Evolutionary conservation across 2,797 vertebrate species (phyloP).

Genomic region (Chaetodon trifasciatus): DNA sequence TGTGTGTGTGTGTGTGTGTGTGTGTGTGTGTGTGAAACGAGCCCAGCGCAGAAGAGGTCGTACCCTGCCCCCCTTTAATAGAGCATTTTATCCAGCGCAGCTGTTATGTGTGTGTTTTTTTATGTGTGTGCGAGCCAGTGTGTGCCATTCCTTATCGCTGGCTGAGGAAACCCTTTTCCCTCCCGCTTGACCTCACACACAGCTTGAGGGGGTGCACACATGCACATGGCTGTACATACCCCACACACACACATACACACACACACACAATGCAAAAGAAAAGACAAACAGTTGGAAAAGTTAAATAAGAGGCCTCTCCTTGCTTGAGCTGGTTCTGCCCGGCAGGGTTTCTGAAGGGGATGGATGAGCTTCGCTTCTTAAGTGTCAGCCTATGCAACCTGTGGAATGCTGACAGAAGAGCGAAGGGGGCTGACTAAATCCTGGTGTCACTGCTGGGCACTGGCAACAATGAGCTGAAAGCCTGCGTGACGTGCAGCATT

Average conservation of each 20-base stretch:
- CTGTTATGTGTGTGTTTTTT: slow-evolving; percentile 29
- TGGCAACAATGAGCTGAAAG: slow-evolving; percentile 45
- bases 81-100: slow-evolving; percentile 40
- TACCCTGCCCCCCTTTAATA: slow-evolving; percentile 9
- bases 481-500: slow-evolving; percentile 12
- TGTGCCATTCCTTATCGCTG: slow-evolving; percentile 66
- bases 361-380: slow-evolving; percentile 64
- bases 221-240: slow-evolving; percentile 18
- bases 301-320: slow-evolving; percentile 66
- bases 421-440: slow-evolving; percentile 26
- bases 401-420: slow-evolving; percentile 66
- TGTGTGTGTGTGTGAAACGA: slow-evolving; percentile 6
- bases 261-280: slow-evolving; percentile 41
- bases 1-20: slow-evolving; percentile 21
- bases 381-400: slow-evolving; percentile 54
- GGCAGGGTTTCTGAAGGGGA: slow-evolving; percentile 68
- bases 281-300: slow-evolving; percentile 71
- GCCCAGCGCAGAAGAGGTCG: neutral
- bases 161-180: slow-evolving; percentile 57
- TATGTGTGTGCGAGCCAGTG: slow-evolving; percentile 16
- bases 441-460: slow-evolving; percentile 44
- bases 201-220: slow-evolving; percentile 45
- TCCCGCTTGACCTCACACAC: slow-evolving; percentile 60
- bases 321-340: slow-evolving; percentile 58
- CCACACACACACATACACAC: slow-evolving; percentile 26